Base-by-base conservation (phyloP, 2,113 vertebrate genomes). In the Spea multiplicata region DNA sequence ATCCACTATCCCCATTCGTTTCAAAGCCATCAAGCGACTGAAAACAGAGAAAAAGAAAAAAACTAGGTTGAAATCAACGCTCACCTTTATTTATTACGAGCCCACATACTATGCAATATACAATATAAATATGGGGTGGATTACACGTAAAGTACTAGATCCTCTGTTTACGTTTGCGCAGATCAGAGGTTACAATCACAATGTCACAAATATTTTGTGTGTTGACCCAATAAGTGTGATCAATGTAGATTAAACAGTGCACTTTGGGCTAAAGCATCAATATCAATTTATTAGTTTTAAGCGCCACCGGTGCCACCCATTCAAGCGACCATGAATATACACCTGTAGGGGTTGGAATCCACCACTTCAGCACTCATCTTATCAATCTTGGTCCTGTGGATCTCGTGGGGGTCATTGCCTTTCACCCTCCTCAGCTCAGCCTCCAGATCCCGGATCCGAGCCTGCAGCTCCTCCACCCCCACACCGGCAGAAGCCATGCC, bases 291-390 rank as follows among this genome's bases (percentile, higher is more conserved):
- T 30, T 30, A 30, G 30, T 30, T 30, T 30, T 30, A 30, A 30
- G 30, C 30, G 30, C 30, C 30, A 30, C 30, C 30, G 30, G 2
- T 30, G 30, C 30, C 30, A 30, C 30, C 30, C 30, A 30, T 30
- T 30, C 30, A 30, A 30, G 30, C 30, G 30, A 30, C 30, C 1
- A 30, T 1, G 30, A 30, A 30, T 30, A 30, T 17, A 12, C 85
- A 98, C 97, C 97, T 99, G 89, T 99, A 99, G 0, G 97, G 97
- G 75, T 99, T 99, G 3, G 95, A 95, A 83, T 97, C 96, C 72
- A 95, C 92, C 74, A 98, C 97, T 81, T 99, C 97, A 0, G 95
- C 57, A 85, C 97, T 99, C 97, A 94, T 98, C 73, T 84, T 87
- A 45, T 90, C 88, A 53, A 98, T 95, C 85, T 91, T 95, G 6